phyloP scores from a whole-genome alignment of 2,888 invertebrate genomes.

The Drosophila incognita region DNA sequence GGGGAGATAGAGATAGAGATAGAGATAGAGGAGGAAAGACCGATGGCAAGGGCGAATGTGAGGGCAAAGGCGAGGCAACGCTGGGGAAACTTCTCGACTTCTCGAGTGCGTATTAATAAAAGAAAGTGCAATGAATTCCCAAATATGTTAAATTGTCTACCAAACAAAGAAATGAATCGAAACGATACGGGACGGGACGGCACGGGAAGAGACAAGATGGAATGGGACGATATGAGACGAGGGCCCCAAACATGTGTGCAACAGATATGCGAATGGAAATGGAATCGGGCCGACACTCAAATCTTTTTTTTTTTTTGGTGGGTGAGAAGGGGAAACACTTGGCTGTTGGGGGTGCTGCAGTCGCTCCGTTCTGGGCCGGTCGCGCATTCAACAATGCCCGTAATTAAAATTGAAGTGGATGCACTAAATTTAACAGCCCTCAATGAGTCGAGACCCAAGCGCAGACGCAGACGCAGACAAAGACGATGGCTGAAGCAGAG shows the following conservation, averaged over 20 bases:
- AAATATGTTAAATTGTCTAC: constrained; percentile 81
- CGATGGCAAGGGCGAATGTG: constrained; percentile 4
- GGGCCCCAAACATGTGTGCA: constrained; percentile 73
- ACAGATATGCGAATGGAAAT: constrained; percentile 68
- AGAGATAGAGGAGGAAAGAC: constrained; percentile 8
- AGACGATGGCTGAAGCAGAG: not conserved
- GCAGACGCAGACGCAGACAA: not conserved
- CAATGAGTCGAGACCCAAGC: constrained; percentile 54
- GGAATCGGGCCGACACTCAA: constrained; percentile 43
- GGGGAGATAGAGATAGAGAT: too few species aligned
- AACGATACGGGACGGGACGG: constrained; percentile 12
- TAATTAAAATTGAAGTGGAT: constrained; percentile 80
- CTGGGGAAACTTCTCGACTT: constrained; percentile 49
- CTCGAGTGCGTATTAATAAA: constrained; percentile 76
- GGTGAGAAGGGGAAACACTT: constrained; percentile 1
- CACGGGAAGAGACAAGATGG: constrained; percentile 1
- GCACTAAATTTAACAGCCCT: constrained; percentile 80
- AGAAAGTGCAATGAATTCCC: constrained; percentile 81
- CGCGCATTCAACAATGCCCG: constrained; percentile 66
- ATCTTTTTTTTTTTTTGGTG: constrained; percentile 12
- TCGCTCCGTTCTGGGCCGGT: constrained; percentile 34
- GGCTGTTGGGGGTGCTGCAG: constrained; percentile 41
- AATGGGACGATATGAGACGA: constrained; percentile 9
- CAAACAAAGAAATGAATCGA: constrained; percentile 70
- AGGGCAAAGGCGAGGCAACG: constrained; percentile 10